phyloP scores from a whole-genome alignment of 2,113 vertebrate species.

The Atherinomorus stipes region DNA sequence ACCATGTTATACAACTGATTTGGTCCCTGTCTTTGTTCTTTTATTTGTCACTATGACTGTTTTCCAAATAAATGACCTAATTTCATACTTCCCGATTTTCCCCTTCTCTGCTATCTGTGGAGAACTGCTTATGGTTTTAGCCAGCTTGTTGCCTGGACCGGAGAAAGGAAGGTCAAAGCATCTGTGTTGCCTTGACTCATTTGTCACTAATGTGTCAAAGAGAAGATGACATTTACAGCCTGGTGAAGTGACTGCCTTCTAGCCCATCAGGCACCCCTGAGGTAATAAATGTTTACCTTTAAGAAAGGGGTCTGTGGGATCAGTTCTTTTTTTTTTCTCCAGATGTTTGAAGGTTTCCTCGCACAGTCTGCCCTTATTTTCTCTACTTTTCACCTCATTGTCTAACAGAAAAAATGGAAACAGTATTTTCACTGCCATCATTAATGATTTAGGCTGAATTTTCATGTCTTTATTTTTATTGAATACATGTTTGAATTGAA shows the following conservation, averaged over 20 bases:
- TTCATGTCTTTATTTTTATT: background rate
- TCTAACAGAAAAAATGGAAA: conserved; percentile 76
- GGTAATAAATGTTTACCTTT: conserved; percentile 99
- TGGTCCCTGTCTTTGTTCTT: background rate
- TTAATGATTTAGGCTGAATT: too few species aligned
- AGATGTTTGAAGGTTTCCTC: conserved; percentile 81
- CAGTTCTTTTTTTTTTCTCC: conserved; percentile 84
- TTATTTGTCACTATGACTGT: background rate
- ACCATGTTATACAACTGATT: too few species aligned
- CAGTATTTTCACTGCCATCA: too few species aligned
- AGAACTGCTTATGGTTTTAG: conserved; percentile 36
- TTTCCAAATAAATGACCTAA: background rate
- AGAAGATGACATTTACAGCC: conserved; percentile 98
- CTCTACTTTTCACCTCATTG: conserved; percentile 79
- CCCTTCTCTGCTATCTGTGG: background rate
- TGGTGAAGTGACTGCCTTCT: conserved; percentile 91
- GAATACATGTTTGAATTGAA: background rate
- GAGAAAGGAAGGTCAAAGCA: conserved; percentile 66
- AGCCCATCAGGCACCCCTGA: conserved; percentile 91
- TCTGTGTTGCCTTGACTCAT: conserved; percentile 87
- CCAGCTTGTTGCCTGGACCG: conserved; percentile 47
- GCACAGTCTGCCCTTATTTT: conserved; percentile 87
- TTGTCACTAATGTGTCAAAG: conserved; percentile 96
- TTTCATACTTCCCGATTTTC: background rate
- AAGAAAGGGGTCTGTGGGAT: conserved; percentile 90